A percentile compares a stretch with the other conserved stretches of the same genome.
phyloP scores from a whole-genome alignment of 1,140 invertebrate genomes.

The Berghia stephanieae region DNA sequence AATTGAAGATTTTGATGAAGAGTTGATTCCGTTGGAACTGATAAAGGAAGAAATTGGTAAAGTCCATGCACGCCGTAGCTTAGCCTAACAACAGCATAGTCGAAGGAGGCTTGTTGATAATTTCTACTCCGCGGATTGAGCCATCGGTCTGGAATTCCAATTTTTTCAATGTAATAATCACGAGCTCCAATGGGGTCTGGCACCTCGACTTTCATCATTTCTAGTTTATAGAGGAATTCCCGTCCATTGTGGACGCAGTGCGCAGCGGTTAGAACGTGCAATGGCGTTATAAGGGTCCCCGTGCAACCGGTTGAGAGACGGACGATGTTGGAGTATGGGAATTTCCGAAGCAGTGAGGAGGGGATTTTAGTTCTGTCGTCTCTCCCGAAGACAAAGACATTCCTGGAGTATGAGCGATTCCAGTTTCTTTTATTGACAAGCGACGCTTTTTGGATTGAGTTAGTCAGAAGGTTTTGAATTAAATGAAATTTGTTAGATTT shows the following conservation, averaged over 20 bases:
- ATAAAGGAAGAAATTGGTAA: conserved; percentile 44
- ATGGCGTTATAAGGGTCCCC: conserved; percentile 52
- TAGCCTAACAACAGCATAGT: conserved; percentile 53
- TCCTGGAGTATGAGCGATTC: no score
- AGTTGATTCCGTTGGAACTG: conserved; percentile 42
- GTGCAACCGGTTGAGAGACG: conserved; percentile 54
- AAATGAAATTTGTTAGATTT: no score
- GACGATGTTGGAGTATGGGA: conserved; percentile 53
- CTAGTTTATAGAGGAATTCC: conserved; percentile 42
- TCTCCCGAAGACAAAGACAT: conserved; percentile 37
- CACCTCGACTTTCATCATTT: conserved; percentile 51
- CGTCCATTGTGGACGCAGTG: conserved; percentile 55
- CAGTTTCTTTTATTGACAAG: no score
- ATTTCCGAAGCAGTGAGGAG: conserved; percentile 38
- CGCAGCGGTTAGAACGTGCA: conserved; percentile 53
- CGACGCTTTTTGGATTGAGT: no score
- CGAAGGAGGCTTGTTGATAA: conserved; percentile 37
- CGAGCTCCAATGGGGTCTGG: conserved; percentile 44
- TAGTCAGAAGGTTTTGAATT: no score
- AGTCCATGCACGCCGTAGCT: conserved; percentile 42
- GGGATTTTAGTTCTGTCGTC: conserved; percentile 40
- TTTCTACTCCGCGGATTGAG: conserved; percentile 16
- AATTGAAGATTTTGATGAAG: conserved; percentile 46
- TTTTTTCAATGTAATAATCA: conserved; percentile 50
- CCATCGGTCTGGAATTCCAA: conserved; percentile 50